Conservation (phyloP, 1,140 invertebrate genomes). For the Piezodorus guildinii region DNA sequence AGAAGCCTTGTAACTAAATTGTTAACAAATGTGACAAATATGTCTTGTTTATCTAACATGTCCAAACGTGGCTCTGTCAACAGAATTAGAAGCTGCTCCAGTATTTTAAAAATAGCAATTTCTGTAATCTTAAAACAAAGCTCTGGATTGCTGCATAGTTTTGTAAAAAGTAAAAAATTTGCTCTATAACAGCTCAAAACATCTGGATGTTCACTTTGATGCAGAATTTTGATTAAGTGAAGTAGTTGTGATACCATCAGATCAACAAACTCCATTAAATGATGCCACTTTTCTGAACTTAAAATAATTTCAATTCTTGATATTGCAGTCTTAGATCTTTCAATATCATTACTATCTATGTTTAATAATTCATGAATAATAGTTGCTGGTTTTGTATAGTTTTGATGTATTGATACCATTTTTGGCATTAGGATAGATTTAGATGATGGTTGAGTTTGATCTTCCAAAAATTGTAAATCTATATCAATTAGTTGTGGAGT, state of each 20-base stretch:
- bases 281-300: conserved; percentile 22
- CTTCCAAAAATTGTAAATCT: conserved; percentile 26
- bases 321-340: conserved; percentile 25
- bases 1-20: conserved; percentile 29
- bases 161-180: conserved; percentile 27
- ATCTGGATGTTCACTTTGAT: conserved; percentile 26
- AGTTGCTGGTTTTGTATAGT: conserved; percentile 19
- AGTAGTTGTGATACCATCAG: conserved; percentile 24
- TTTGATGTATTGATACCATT: conserved; percentile 12
- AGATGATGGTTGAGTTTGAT: conserved; percentile 14
- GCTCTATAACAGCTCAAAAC: conserved; percentile 26
- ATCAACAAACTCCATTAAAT: conserved; percentile 24
- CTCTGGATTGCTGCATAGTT: conserved; percentile 25
- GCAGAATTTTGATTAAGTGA: conserved; percentile 24
- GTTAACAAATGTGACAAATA: conserved; percentile 30
- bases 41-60: conserved; percentile 22
- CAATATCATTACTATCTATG: conserved; percentile 25
- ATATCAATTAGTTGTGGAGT: conserved; percentile 24
- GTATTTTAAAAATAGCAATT: conserved; percentile 19
- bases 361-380: conserved; percentile 24
- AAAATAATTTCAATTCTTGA: conserved; percentile 25
- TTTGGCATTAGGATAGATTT: conserved; percentile 1
- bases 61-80: conserved; percentile 27
- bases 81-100: conserved; percentile 26
- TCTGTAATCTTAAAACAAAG: conserved; percentile 26